Evolutionary conservation across 2,888 invertebrate genomes (phyloP), one percentile per base, ranked within the genome.

Genomic region (Leptopilina syphax): DNA sequence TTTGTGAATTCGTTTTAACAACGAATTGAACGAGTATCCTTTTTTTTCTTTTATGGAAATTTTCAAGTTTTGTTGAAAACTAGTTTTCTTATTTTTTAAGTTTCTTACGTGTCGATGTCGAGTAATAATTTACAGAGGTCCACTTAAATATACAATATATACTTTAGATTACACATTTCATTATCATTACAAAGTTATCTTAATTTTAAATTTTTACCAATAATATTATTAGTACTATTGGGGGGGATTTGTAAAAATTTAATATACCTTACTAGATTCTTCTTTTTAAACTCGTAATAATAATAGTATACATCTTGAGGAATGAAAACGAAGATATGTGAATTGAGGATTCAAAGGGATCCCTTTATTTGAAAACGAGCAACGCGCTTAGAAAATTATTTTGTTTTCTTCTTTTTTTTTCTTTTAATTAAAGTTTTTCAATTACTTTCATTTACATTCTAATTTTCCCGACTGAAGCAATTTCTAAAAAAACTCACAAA

Each of bases 231-330:
- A 79, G 77, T 83, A 78, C 77, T 76, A 84, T 83, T 78, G 44
- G 76, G 81, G 81, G 34, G 81, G 83, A 83, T 83, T 77, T 68
- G 82, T 85, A 85, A 85, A 85, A 84, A 84, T 83, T 80, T 82
- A 79, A 81, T 76, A 81, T 73, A 60, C 79, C 68, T 82, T 81
- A 78, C 66, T 78, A 79, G 77, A 84, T 82, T 77, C 27, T 50
- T 50, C 12, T 50, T 50, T 9, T 80, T 65, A 60, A 78, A 76
- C 76, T 67, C 54, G 77, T 76, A 27, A 77, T 60, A 27, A 77
- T 60, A 41, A 79, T 68, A 81, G 76, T 80, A 79, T 79, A 76
- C 77, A 70, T 79, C 80, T 82, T 18, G 78, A 82, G 66, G 80
- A 80, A 81, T 82, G 68, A 76, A 83, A 85, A 84, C 68, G 77